A percentile compares a stretch with the other conserved stretches of the same genome.
These are phyloP conservation scores for Halocaridina rubra DNA, from an alignment of 2,888 invertebrate species.

Conservation along the genomic window DNA sequence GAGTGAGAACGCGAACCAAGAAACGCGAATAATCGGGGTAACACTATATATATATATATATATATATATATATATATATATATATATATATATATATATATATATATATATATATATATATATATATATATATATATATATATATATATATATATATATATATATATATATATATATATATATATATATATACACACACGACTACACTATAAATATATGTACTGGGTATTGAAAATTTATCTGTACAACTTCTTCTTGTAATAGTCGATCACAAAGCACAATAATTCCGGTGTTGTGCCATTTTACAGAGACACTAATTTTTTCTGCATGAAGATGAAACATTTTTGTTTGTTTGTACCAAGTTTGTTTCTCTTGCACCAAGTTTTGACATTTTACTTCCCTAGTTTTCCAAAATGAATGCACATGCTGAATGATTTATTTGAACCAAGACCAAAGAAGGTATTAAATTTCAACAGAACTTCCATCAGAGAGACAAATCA, in stretches of 20 bases:
- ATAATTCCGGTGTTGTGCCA: not conserved
- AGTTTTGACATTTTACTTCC: no score
- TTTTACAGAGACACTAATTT: no score
- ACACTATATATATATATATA: conserved; percentile 1
- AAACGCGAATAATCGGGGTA: no score
- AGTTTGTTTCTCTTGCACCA: no score
- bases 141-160: not conserved
- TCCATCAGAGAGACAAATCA: no score
- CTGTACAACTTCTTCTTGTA: not conserved
- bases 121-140: not conserved
- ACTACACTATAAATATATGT: not conserved
- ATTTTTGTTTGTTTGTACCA: no score
- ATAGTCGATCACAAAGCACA: not conserved
- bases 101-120: not conserved
- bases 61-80: not conserved
- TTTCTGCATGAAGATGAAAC: no score
- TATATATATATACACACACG: not conserved
- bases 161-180: not conserved
- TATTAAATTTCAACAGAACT: no score
- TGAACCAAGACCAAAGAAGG: no score
- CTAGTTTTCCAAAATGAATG: no score
- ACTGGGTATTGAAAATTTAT: not conserved
- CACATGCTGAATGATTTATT: no score
- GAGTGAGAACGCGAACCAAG: no score
- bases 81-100: not conserved